Evolutionary conservation across 2,797 vertebrate species (phyloP).

Genomic region (Chromis chromis): DNA sequence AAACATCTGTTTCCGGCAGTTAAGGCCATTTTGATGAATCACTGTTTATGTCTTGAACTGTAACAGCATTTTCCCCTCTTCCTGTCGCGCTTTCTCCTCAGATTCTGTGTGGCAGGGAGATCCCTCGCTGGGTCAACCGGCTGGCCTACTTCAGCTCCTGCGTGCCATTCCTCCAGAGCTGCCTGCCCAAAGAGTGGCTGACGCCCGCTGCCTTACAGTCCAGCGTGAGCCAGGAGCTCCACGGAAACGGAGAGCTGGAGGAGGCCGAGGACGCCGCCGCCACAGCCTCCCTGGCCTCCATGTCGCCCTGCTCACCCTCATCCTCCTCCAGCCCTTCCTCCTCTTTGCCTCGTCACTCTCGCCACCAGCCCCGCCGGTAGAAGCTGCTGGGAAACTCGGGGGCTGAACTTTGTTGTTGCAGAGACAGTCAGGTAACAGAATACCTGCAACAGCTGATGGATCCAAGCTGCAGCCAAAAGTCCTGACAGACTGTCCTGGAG

Average conservation of each 20-base stretch:
- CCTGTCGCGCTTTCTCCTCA: slow-evolving; percentile 57
- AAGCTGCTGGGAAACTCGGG: background rate
- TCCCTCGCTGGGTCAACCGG: slow-evolving; percentile 98
- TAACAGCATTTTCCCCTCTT: background rate
- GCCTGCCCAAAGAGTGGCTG: slow-evolving; percentile 98
- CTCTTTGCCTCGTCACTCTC: slow-evolving; percentile 81
- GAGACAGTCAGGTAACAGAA: slow-evolving; percentile 20
- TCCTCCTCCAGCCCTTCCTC: slow-evolving; percentile 73
- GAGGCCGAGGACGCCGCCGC: slow-evolving; percentile 90
- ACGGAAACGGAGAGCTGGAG: slow-evolving; percentile 92
- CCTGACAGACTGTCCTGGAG: slow-evolving; percentile 24
- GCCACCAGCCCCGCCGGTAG: slow-evolving; percentile 79
- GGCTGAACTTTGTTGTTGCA: slow-evolving; percentile 11
- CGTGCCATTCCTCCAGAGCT: slow-evolving; percentile 98
- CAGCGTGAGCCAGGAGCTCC: slow-evolving; percentile 97
- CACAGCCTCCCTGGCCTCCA: slow-evolving; percentile 85
- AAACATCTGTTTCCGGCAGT: background rate
- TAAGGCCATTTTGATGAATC: background rate
- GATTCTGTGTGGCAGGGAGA: slow-evolving; percentile 98
- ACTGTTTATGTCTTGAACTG: background rate
- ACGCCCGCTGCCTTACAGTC: slow-evolving; percentile 97
- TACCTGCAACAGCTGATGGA: slow-evolving; percentile 21
- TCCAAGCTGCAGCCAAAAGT: slow-evolving; percentile 31
- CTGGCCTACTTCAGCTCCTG: slow-evolving; percentile 99
- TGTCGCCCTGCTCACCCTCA: slow-evolving; percentile 71